A percentile compares a stretch with the other conserved stretches of the same genome.
Conservation (phyloP, 2,888 invertebrate genomes). For the Podabrus alpinus region DNA sequence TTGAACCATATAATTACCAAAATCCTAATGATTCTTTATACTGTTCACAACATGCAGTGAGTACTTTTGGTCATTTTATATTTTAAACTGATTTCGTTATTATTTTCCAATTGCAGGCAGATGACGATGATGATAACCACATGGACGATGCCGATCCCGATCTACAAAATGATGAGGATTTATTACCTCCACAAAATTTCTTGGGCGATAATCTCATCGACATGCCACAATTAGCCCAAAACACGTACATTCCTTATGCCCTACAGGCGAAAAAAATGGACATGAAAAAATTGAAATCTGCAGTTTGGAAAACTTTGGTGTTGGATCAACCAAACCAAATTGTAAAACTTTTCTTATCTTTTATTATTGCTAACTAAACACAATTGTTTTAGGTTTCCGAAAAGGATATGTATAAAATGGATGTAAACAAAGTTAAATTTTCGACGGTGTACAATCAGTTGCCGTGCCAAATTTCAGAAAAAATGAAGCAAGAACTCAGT, state of each 20-base stretch:
- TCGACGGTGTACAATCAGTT: constrained; percentile 61
- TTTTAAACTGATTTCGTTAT: background rate
- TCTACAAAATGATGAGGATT: constrained; percentile 51
- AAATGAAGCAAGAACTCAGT: constrained; percentile 74
- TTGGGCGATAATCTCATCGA: constrained; percentile 65
- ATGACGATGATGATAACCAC: constrained; percentile 27
- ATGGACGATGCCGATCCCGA: constrained; percentile 37
- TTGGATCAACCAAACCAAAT: constrained; percentile 45
- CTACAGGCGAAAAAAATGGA: constrained; percentile 84
- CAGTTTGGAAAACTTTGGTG: constrained; percentile 71
- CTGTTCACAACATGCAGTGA: constrained; percentile 45
- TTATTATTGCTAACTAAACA: background rate
- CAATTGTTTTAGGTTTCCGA: constrained; percentile 19
- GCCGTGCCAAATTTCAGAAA: constrained; percentile 61
- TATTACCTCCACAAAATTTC: constrained; percentile 42
- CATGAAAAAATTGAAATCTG: constrained; percentile 80
- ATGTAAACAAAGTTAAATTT: constrained; percentile 55
- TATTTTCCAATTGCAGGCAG: constrained; percentile 1
- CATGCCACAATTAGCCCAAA: constrained; percentile 69
- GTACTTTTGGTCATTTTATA: background rate
- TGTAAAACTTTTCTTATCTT: constrained; percentile 36
- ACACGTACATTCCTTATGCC: constrained; percentile 78
- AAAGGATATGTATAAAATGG: constrained; percentile 25
- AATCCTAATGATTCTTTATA: constrained; percentile 61
- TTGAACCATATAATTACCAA: constrained; percentile 59